phyloP scores from a whole-genome alignment of 2,888 invertebrate genomes.

The Orthonevra nobilis region DNA sequence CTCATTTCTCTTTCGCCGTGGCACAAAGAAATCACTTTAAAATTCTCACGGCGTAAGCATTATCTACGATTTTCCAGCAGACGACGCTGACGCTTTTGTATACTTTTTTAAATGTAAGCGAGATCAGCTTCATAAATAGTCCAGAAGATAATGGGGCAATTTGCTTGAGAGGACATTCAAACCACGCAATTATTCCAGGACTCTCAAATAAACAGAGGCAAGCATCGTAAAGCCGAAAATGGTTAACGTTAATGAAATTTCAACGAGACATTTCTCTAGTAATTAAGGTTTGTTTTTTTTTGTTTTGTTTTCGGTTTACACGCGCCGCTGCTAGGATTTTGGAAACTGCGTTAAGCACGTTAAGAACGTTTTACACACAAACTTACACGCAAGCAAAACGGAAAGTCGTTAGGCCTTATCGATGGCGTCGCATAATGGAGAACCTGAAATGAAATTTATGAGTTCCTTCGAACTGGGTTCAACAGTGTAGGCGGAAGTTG shows the following conservation, averaged over 20 bases:
- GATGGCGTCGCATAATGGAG: constrained; percentile 59
- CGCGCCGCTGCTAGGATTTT: constrained; percentile 1
- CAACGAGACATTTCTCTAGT: constrained; percentile 38
- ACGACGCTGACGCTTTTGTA: neutral
- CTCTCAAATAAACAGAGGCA: constrained; percentile 54
- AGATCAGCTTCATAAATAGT: constrained; percentile 26
- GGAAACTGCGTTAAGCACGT: constrained; percentile 31
- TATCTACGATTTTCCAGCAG: neutral
- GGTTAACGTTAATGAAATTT: constrained; percentile 51
- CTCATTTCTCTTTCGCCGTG: neutral
- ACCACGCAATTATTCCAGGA: constrained; percentile 47
- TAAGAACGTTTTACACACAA: neutral
- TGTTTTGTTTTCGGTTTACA: too few relatives aligned
- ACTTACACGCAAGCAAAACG: neutral
- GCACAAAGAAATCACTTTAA: neutral
- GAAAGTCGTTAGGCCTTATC: constrained; percentile 61
- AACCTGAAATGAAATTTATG: constrained; percentile 48
- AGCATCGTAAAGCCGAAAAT: constrained; percentile 42
- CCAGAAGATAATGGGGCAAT: constrained; percentile 51
- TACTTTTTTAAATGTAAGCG: too few relatives aligned
- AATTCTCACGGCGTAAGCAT: neutral
- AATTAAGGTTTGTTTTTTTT: too few relatives aligned
- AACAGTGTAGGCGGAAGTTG: neutral
- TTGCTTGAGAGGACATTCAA: constrained; percentile 52
- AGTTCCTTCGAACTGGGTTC: constrained; percentile 35